Conservation (phyloP, 2,888 invertebrate genomes). For the Nipponacmea schrenckii region DNA sequence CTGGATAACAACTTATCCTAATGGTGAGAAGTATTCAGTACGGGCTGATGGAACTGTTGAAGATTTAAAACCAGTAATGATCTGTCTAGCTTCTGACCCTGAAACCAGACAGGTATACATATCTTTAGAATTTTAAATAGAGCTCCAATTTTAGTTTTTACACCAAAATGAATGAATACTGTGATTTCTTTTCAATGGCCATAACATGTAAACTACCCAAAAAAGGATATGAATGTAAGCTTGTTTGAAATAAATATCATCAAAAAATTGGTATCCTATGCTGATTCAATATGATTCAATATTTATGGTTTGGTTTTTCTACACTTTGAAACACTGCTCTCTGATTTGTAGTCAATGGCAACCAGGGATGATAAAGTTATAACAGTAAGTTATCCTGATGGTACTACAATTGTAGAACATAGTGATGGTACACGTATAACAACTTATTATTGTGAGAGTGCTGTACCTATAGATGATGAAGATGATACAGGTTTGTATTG, state of each 20-base stretch:
- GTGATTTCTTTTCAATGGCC: too few relatives aligned
- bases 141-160: too few relatives aligned
- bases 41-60: slow-evolving; percentile 41
- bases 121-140: background rate
- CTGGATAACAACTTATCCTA: slow-evolving; percentile 61
- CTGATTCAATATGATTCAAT: too few relatives aligned
- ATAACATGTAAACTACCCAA: too few relatives aligned
- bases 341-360: slow-evolving; percentile 55
- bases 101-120: slow-evolving; percentile 60
- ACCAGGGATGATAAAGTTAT: slow-evolving; percentile 67
- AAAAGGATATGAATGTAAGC: too few relatives aligned
- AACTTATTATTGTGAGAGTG: slow-evolving; percentile 56
- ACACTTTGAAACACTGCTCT: too few relatives aligned
- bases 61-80: slow-evolving; percentile 51
- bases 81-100: slow-evolving; percentile 63
- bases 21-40: slow-evolving; percentile 54
- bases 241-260: too few relatives aligned
- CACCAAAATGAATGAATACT: too few relatives aligned
- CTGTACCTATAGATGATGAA: slow-evolving; percentile 38
- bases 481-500: slow-evolving; percentile 31
- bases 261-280: background rate
- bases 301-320: too few relatives aligned
- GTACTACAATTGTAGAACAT: slow-evolving; percentile 65
- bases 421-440: slow-evolving; percentile 68
- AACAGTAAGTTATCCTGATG: slow-evolving; percentile 64